A percentile compares a stretch with the other conserved stretches of the same genome.
Conservation (phyloP, 2,113 vertebrate genomes). For the Thunnus maccoyii region DNA sequence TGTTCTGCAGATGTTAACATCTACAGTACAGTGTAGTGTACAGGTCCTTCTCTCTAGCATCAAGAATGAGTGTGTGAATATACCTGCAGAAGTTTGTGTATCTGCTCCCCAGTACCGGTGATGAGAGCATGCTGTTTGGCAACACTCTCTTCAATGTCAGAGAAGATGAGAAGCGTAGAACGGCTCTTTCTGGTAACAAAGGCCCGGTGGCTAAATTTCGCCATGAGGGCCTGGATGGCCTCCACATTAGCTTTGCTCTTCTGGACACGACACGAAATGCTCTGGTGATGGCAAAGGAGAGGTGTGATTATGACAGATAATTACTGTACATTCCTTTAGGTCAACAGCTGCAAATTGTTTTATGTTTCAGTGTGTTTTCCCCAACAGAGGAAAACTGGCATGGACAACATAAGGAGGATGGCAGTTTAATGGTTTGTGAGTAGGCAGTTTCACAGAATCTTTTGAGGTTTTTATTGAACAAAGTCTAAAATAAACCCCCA, state of each 20-base stretch:
- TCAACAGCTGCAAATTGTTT: slow-evolving; percentile 15
- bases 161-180: slow-evolving; percentile 74
- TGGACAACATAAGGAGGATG: not conserved
- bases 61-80: not conserved
- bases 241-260: slow-evolving; percentile 84
- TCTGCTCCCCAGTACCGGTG: slow-evolving; percentile 75
- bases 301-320: not conserved
- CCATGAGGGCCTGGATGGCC: slow-evolving; percentile 77
- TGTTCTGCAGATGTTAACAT: not conserved
- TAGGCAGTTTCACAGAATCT: not conserved
- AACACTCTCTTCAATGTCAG: slow-evolving; percentile 75
- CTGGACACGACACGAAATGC: slow-evolving; percentile 77
- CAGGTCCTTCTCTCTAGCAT: not conserved
- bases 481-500: not conserved
- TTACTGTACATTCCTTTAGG: slow-evolving; percentile 14
- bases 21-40: no score
- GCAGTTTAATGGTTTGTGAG: not conserved
- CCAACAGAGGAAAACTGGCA: slow-evolving; percentile 24
- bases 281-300: slow-evolving; percentile 54
- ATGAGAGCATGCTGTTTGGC: slow-evolving; percentile 74
- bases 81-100: slow-evolving; percentile 77
- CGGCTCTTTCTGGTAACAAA: slow-evolving; percentile 77
- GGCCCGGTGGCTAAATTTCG: slow-evolving; percentile 70
- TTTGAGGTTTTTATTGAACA: not conserved
- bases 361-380: slow-evolving; percentile 21